Conservation (phyloP, 1,140 invertebrate genomes). For the Drosophila lini region DNA sequence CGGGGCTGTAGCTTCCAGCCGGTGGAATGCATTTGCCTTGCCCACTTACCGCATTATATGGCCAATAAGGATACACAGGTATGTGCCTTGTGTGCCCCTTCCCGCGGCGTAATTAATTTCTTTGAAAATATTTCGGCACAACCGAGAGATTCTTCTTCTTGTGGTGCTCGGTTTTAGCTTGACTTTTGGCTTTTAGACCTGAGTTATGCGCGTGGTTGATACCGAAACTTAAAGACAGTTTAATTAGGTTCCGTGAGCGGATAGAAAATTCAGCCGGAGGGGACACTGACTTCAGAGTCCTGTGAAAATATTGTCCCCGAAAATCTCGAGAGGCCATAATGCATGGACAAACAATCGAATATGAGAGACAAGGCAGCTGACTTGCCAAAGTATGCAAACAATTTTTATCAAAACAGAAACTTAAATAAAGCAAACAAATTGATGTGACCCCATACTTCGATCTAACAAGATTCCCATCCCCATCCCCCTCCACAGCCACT, state of each 20-base stretch:
- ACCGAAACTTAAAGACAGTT: conserved; percentile 55
- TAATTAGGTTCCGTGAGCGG: conserved; percentile 55
- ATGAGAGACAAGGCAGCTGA: conserved; percentile 35
- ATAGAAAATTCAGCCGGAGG: not conserved
- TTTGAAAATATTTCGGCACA: conserved; percentile 62
- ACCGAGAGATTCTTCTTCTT: conserved; percentile 9
- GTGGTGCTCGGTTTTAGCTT: conserved; percentile 40
- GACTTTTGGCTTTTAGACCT: conserved; percentile 54
- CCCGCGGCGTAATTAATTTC: conserved; percentile 70
- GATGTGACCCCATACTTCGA: conserved; percentile 50
- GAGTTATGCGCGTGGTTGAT: conserved; percentile 69
- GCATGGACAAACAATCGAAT: conserved; percentile 60
- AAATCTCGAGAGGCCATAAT: conserved; percentile 40
- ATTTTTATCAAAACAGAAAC: conserved; percentile 72
- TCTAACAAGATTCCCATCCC: conserved; percentile 27
- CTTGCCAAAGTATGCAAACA: conserved; percentile 61
- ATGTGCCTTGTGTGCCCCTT: conserved; percentile 27
- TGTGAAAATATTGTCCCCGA: conserved; percentile 53
- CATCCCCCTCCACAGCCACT: not conserved
- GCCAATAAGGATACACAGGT: conserved; percentile 70
- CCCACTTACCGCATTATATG: conserved; percentile 62
- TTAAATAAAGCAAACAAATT: conserved; percentile 82
- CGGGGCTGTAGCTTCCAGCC: conserved; percentile 15
- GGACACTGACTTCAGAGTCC: conserved; percentile 8
- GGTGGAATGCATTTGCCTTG: conserved; percentile 64